phyloP scores from a whole-genome alignment of 1,140 invertebrate genomes.

The Meloidogyne floridensis region DNA sequence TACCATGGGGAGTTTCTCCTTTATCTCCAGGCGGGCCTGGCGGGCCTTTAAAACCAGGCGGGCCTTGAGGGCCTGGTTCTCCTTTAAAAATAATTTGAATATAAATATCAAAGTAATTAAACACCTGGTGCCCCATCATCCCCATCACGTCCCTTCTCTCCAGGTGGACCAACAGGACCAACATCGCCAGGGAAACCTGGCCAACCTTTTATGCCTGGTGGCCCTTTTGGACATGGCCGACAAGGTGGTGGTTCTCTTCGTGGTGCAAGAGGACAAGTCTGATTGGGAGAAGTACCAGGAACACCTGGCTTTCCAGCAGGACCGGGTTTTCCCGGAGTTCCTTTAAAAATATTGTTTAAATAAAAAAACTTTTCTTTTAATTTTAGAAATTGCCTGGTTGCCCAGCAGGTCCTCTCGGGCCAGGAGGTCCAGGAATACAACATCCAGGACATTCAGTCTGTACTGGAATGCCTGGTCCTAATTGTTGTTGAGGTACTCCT shows the following conservation, averaged over 20 bases:
- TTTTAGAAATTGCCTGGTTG: constrained; percentile 39
- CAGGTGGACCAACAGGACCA: constrained; percentile 55
- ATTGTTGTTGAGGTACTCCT: neutral
- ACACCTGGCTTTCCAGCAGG: constrained; percentile 56
- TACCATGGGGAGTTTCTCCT: constrained; percentile 59
- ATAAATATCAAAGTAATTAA: neutral
- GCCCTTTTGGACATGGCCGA: constrained; percentile 63
- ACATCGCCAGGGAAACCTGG: constrained; percentile 63
- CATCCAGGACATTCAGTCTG: constrained; percentile 63
- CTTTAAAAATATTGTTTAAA: constrained; percentile 27
- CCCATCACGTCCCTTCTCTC: constrained; percentile 59
- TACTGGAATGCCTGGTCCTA: constrained; percentile 55
- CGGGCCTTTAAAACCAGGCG: constrained; percentile 56
- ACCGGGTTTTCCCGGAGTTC: constrained; percentile 55
- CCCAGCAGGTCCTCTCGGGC: constrained; percentile 51
- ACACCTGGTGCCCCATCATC: constrained; percentile 61
- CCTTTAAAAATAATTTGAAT: constrained; percentile 34
- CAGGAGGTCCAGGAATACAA: constrained; percentile 60
- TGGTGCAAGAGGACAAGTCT: constrained; percentile 59
- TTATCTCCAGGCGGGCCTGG: constrained; percentile 65
- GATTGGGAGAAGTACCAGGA: constrained; percentile 61
- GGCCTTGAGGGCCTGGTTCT: constrained; percentile 60
- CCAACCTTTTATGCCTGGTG: constrained; percentile 65
- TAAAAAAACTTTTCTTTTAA: neutral
- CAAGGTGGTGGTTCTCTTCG: constrained; percentile 62